Percentiles rank a stretch among this genome's conserved stretches.
phyloP scores from a whole-genome alignment of 2,113 vertebrate genomes.

The Psophia crepitans region DNA sequence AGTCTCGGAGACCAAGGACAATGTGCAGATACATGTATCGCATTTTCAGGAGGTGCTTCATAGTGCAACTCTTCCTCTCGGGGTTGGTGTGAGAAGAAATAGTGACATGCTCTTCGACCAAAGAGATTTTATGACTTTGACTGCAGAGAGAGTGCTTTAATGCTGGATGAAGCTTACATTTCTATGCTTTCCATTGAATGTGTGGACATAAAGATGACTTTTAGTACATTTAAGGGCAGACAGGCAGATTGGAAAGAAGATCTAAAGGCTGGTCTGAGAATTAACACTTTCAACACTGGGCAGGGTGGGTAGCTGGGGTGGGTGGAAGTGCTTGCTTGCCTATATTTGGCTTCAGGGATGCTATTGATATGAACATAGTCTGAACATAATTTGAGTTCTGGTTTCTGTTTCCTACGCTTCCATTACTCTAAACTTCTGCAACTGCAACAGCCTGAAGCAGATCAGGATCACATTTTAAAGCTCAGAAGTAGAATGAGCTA shows the following conservation, averaged over 20 bases:
- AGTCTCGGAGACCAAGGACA: not conserved
- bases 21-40: accelerated
- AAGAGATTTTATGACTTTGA: not conserved
- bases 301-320: not conserved
- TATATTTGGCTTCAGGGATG: not conserved
- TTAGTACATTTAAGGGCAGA: not conserved
- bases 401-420: not conserved
- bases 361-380: not conserved
- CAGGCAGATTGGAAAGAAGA: not conserved
- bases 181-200: not conserved
- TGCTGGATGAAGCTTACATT: not conserved
- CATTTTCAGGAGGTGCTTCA: not conserved
- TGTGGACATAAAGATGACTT: not conserved
- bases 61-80: not conserved
- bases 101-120: not conserved
- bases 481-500: not conserved
- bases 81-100: not conserved
- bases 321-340: not conserved
- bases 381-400: not conserved
- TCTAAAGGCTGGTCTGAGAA: not conserved
- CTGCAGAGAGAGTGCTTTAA: not conserved
- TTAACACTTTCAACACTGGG: not conserved
- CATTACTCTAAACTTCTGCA: not conserved
- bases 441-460: not conserved
- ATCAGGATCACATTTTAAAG: not conserved